phyloP scores from a whole-genome alignment of 2,797 vertebrate species.

The Sphenodon punctatus region DNA sequence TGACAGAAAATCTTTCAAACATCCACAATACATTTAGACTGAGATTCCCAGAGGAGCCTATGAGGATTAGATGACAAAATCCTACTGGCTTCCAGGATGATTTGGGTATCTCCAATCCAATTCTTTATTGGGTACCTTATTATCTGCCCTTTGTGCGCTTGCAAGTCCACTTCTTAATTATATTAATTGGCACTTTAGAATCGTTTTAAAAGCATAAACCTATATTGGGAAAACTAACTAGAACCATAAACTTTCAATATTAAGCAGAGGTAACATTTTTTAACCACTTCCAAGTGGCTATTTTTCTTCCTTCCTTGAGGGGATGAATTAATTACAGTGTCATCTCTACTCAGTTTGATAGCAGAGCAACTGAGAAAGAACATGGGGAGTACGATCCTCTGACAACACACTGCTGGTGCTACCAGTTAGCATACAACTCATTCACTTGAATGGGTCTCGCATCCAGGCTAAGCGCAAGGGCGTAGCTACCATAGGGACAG shows the following conservation, averaged over 20 bases:
- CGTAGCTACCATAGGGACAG: too few species aligned
- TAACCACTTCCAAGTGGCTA: constrained; percentile 1
- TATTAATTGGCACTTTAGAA: not conserved
- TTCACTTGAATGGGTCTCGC: too few species aligned
- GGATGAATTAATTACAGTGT: constrained; percentile 23
- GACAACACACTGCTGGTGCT: too few species aligned
- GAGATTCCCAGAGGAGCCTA: constrained; percentile 10
- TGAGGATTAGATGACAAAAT: not conserved
- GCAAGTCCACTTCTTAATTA: constrained; percentile 28
- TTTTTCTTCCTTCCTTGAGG: constrained; percentile 17
- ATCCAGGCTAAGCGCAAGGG: too few species aligned
- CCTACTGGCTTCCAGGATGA: constrained; percentile 3
- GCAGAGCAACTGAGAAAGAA: constrained; percentile 5
- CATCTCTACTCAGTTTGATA: not conserved
- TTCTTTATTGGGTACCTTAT: too few species aligned
- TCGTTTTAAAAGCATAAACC: constrained; percentile 5
- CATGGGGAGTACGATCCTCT: not conserved
- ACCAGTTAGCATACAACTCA: too few species aligned
- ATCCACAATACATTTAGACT: not conserved
- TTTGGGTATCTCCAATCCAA: constrained; percentile 1
- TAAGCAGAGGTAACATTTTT: not conserved
- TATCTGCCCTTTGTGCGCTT: constrained; percentile 23
- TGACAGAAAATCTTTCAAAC: not conserved
- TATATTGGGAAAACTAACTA: constrained; percentile 8
- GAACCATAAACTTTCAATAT: constrained; percentile 4